Base-by-base conservation (phyloP, 1,140 invertebrate genomes). In the Caenorhabditis elegans region DNA sequence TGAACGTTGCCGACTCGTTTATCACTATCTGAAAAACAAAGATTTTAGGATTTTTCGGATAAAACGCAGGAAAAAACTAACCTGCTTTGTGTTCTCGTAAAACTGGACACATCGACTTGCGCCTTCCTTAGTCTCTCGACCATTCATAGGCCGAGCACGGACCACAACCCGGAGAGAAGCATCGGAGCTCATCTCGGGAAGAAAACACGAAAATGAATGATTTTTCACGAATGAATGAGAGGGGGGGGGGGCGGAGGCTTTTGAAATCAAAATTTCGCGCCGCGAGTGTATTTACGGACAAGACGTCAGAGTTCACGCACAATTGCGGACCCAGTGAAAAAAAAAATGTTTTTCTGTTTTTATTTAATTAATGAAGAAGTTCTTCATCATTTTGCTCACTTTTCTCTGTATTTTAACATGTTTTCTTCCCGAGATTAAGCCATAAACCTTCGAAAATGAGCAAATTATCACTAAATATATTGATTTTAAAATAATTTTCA, bases 1-100 rank as follows among this genome's bases (percentile, higher is more conserved):
- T 95, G 86, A 95, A 97, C 0, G 92, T 91, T 85, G 60, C 60
- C n/a, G 94, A 93, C 90, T 97, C 96, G 24, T 94, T 94, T 51
- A 96, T 96, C 3, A 98, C 91, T 0, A 96, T 92, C 84, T 85
- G 39, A 65, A 80, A 46, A 81, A 3, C n/a, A 31, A 76, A 78
- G 0, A 34, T 10, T 17, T 31, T 28, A n/a, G 5, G 39, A 15
- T 5, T 43, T 43, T 43, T 43, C 39, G 15, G 15, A 84, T n/a
- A 28, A 82, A 26, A 26, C 19, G 39, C n/a, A 77, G 17, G 34
- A 19, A 19, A 83, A 65, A 81, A 78, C 95, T 92, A 90, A 95
- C 94, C 3, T 92, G 92, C 60, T 92, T 49, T 43, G 70, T 89
- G 17, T 92, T 91, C 5, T 91, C 85, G 19, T 93, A 90, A 0